Conservation (phyloP, 1,140 invertebrate species). For the Drosophila setifemur region DNA sequence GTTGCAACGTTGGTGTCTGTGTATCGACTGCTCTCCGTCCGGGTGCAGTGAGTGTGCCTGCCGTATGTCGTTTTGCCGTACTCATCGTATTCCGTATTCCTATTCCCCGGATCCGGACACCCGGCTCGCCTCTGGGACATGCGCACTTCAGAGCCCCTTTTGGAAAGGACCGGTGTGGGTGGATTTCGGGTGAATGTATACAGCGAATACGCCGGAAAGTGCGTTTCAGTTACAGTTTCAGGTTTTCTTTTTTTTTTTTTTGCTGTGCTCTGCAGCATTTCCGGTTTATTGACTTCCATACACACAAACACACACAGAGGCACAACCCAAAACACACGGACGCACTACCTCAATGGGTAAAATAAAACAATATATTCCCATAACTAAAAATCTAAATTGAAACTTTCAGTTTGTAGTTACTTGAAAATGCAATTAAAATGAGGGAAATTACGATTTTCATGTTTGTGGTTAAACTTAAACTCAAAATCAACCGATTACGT, state of each 20-base stretch:
- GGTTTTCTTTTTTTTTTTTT: slow-evolving; percentile 15
- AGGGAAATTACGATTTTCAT: no score
- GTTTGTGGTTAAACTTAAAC: no score
- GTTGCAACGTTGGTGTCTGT: slow-evolving; percentile 42
- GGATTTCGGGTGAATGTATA: slow-evolving; percentile 32
- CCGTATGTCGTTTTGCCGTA: slow-evolving; percentile 11
- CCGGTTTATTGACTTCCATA: slow-evolving; percentile 75
- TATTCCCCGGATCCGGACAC: slow-evolving; percentile 33
- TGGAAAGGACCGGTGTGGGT: slow-evolving; percentile 1
- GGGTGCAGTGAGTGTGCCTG: slow-evolving; percentile 23
- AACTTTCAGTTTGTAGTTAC: no score
- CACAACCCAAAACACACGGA: not conserved
- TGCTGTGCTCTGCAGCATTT: slow-evolving; percentile 39
- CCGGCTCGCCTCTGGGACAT: slow-evolving; percentile 33
- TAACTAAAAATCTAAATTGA: no score
- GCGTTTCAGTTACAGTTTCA: slow-evolving; percentile 32
- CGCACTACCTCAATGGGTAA: not conserved
- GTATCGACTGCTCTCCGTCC: slow-evolving; percentile 53
- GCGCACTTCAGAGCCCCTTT: slow-evolving; percentile 41
- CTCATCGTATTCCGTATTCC: slow-evolving; percentile 36
- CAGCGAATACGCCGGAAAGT: slow-evolving; percentile 60
- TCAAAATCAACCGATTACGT: no score
- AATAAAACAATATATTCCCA: no score
- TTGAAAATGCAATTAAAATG: no score
- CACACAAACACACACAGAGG: slow-evolving; percentile 12